Conservation (phyloP, 2,888 invertebrate species). For the Encarsia formosa region DNA sequence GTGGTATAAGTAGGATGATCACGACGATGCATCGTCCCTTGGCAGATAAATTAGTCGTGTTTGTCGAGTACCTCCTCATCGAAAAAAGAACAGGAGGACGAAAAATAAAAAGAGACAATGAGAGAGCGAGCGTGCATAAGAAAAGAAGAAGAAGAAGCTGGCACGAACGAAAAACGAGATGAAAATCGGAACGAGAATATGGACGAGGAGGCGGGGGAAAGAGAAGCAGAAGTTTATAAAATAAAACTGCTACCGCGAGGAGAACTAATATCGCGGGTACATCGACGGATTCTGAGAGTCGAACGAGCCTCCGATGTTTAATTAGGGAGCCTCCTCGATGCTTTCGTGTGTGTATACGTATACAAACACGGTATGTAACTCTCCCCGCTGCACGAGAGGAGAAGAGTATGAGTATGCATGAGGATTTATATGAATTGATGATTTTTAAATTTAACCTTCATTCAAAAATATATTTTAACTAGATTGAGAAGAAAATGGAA, state of each 20-base stretch:
- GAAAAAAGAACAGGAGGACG: background rate
- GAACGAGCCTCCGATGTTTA: conserved; percentile 49
- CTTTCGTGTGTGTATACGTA: too few relatives aligned
- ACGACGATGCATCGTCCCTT: conserved; percentile 6
- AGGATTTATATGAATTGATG: too few relatives aligned
- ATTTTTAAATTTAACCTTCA: too few relatives aligned
- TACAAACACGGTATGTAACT: too few relatives aligned
- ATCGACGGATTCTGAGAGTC: conserved; percentile 47
- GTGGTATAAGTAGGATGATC: too few relatives aligned
- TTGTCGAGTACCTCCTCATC: conserved; percentile 10
- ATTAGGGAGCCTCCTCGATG: conserved; percentile 51
- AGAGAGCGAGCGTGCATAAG: conserved; percentile 11
- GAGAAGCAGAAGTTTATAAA: conserved; percentile 19
- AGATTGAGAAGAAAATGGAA: too few relatives aligned
- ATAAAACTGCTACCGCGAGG: conserved; percentile 17
- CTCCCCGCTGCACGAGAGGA: too few relatives aligned
- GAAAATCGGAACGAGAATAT: conserved; percentile 32
- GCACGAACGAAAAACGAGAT: conserved; percentile 31
- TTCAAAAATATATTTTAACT: too few relatives aligned
- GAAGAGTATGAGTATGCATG: too few relatives aligned
- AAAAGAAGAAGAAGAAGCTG: conserved; percentile 20
- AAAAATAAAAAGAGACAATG: conserved; percentile 7
- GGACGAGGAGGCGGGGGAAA: conserved; percentile 25
- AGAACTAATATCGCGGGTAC: conserved; percentile 50
- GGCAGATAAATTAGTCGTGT: conserved; percentile 21